Evolutionary conservation across 2,113 vertebrate genomes (phyloP).

Genomic region (Psittacula cyanocephala): DNA sequence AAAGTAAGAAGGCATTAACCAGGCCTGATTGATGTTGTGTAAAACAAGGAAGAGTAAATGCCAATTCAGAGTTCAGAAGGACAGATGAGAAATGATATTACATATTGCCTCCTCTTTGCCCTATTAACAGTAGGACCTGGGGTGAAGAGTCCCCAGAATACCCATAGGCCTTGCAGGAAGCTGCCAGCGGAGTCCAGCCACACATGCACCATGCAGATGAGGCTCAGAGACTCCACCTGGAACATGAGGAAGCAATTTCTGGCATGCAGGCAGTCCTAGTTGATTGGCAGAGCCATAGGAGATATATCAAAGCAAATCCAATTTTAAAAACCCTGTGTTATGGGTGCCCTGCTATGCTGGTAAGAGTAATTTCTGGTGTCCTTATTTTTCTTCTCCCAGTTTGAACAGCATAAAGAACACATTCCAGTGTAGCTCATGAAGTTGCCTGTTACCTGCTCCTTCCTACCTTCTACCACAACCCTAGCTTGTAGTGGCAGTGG

Average conservation of each 20-base stretch:
- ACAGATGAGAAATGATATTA: neutral
- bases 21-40: neutral
- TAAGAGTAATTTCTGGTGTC: neutral
- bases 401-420: neutral
- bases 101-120: neutral
- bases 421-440: neutral
- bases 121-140: neutral
- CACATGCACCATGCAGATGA: fast-evolving
- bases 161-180: neutral
- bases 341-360: neutral
- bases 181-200: neutral
- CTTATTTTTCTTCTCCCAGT: neutral
- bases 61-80: neutral
- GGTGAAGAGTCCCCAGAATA: neutral
- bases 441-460: neutral
- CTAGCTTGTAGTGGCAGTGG: neutral
- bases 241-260: neutral
- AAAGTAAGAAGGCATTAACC: neutral
- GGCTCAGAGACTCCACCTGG: neutral
- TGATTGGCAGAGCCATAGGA: neutral
- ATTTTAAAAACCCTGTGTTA: neutral
- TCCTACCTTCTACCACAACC: neutral
- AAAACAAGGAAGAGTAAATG: neutral
- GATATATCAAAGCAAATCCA: neutral
- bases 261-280: neutral